These are phyloP conservation scores for cattle (Bos taurus) DNA, from an alignment of 2,113 vertebrate genomes.

Conservation along the genomic window DNA sequence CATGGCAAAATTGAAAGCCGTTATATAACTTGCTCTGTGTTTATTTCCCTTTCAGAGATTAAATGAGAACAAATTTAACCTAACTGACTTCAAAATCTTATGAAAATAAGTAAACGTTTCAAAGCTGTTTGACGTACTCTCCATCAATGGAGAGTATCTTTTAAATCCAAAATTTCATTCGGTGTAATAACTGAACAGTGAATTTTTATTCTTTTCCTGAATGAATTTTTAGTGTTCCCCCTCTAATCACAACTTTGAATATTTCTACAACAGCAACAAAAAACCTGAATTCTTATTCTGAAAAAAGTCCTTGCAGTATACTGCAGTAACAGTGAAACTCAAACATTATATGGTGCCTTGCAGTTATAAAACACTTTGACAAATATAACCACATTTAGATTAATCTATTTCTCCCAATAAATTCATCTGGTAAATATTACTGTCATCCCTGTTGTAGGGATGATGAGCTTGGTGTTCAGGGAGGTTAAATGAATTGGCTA, in stretches of 20 bases:
- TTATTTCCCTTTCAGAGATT: slow-evolving; percentile 17
- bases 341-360: neutral
- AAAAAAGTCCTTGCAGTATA: neutral
- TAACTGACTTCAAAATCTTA: slow-evolving; percentile 23
- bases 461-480: neutral
- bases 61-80: neutral
- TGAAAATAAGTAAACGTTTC: slow-evolving; percentile 33
- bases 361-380: neutral
- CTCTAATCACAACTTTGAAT: neutral
- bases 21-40: neutral
- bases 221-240: neutral
- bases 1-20: neutral
- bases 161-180: slow-evolving; percentile 13
- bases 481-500: neutral
- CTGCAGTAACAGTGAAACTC: neutral
- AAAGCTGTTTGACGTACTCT: slow-evolving; percentile 4
- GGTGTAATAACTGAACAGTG: neutral
- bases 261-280: neutral
- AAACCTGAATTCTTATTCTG: slow-evolving; percentile 1
- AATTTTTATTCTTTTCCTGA: slow-evolving; percentile 23
- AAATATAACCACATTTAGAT: neutral
- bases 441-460: neutral
- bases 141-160: neutral
- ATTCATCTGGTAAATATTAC: neutral
- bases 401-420: neutral